Percentiles rank a stretch among this genome's conserved stretches.
Evolutionary conservation across 2,113 vertebrate genomes (phyloP).

Genomic region (Ursus arctos): DNA sequence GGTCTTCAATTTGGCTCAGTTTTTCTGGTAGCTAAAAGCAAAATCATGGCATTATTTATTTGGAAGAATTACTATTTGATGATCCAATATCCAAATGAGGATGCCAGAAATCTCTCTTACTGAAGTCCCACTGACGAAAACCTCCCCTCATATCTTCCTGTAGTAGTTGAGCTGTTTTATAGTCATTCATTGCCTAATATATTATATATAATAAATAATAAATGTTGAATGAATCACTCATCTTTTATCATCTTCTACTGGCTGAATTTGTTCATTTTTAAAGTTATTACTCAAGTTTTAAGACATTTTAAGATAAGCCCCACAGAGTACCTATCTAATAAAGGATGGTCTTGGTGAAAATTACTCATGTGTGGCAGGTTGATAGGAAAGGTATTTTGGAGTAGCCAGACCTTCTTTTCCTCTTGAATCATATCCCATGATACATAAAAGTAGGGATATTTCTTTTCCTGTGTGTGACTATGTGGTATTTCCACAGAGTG

Average conservation of each 20-base stretch:
- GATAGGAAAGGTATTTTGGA: neutral
- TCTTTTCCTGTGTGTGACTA: neutral
- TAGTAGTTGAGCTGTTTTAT: neutral
- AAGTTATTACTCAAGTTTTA: neutral
- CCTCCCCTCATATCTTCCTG: neutral
- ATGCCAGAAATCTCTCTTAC: neutral
- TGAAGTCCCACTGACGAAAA: neutral
- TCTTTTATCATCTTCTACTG: neutral
- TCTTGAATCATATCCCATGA: neutral
- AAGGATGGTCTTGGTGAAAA: slow-evolving; percentile 5
- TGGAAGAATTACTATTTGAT: neutral
- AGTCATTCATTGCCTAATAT: neutral
- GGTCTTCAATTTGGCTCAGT: neutral
- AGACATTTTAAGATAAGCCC: neutral
- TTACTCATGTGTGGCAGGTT: neutral
- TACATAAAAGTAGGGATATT: neutral
- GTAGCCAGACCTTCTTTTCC: neutral
- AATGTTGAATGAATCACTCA: neutral
- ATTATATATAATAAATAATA: neutral
- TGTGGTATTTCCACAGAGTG: neutral
- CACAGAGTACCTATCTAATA: neutral
- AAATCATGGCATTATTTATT: neutral
- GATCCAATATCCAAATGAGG: neutral
- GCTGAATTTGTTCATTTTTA: neutral
- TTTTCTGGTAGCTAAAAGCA: neutral